phyloP scores from a whole-genome alignment of 2,888 invertebrate species.

The Ennomos fuscantarius region DNA sequence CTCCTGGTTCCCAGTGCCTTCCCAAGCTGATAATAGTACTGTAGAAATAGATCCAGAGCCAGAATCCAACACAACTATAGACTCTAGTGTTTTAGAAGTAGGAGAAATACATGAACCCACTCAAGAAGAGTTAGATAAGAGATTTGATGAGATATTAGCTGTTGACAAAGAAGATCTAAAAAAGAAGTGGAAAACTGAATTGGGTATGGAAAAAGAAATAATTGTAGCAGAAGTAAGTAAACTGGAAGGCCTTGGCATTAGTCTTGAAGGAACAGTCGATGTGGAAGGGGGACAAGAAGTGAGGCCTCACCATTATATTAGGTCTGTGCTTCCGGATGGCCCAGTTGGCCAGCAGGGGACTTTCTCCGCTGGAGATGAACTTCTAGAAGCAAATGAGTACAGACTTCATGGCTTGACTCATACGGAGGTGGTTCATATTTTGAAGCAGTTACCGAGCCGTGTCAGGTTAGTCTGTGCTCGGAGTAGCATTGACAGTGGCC shows the following conservation, averaged over 20 bases:
- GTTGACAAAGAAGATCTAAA: slow-evolving; percentile 87
- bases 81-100: slow-evolving; percentile 88
- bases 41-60: slow-evolving; percentile 90
- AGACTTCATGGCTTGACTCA: slow-evolving; percentile 96
- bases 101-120: slow-evolving; percentile 79
- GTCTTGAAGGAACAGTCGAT: slow-evolving; percentile 99
- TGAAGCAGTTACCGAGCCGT: slow-evolving; percentile 95
- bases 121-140: slow-evolving; percentile 77
- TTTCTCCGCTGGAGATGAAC: slow-evolving; percentile 97
- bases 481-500: slow-evolving; percentile 87
- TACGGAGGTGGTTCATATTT: slow-evolving; percentile 97
- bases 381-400: slow-evolving; percentile 97
- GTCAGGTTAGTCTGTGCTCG: slow-evolving; percentile 97
- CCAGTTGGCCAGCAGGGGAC: slow-evolving; percentile 97
- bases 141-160: slow-evolving; percentile 85
- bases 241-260: slow-evolving; percentile 97
- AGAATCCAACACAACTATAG: slow-evolving; percentile 92
- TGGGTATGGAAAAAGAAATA: slow-evolving; percentile 94
- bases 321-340: slow-evolving; percentile 97
- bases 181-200: slow-evolving; percentile 91
- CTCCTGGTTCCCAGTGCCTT: slow-evolving; percentile 93
- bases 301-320: slow-evolving; percentile 99
- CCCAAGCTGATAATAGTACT: slow-evolving; percentile 85
- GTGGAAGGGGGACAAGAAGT: slow-evolving; percentile 98
- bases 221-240: slow-evolving; percentile 97